Evolutionary conservation across 1,140 invertebrate genomes (phyloP), one percentile per base, ranked within the genome.

Genomic region (Achroia grisella): DNA sequence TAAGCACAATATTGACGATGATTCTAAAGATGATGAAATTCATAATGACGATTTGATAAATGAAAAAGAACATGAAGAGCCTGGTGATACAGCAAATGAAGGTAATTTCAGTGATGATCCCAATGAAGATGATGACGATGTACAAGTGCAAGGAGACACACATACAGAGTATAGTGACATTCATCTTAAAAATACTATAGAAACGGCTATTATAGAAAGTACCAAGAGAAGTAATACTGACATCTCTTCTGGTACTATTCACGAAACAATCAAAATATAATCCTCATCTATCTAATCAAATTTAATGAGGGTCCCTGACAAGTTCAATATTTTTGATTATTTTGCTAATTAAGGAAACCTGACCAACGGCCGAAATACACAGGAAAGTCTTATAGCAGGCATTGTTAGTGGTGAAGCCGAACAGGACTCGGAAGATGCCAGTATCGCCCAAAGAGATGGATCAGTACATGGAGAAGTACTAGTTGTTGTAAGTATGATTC

Each of bases 361-460:
- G 59, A 64, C 52, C 76, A 56, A 66, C 53, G 75, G 79, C 52
- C 64, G 78, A 62, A 83, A 71, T 71, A 71, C 58, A 35, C 77
- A 75, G 46, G 81, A 88, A 76, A 87, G 71, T 67, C 81, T 89
- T 40, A 90, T 90, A 57, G 89, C 90, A 80, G 89, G 90, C 52
- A 79, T 91, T 53, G 87, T 91, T 35, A 89, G 88, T 56, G 89
- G 89, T 45, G 89, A 89, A 64, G 83, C 90, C 47, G 90, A 91
- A 84, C 83, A 87, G 44, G 89, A 90, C 65, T 84, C 86, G 33
- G 78, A 88, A 60, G 88, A 90, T 63, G 86, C 89, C 63, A 81
- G 81, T 78, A 63, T 83, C 10, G 62, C 56, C 11, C 62, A 74
- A 59, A 76, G 61, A 65, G 67, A 71, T 35, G 68, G 44, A 63